Percentiles rank a stretch among this genome's conserved stretches.
These are phyloP conservation scores for Moxostoma hubbsi DNA, from an alignment of 2,797 vertebrate genomes.

Conservation along the genomic window DNA sequence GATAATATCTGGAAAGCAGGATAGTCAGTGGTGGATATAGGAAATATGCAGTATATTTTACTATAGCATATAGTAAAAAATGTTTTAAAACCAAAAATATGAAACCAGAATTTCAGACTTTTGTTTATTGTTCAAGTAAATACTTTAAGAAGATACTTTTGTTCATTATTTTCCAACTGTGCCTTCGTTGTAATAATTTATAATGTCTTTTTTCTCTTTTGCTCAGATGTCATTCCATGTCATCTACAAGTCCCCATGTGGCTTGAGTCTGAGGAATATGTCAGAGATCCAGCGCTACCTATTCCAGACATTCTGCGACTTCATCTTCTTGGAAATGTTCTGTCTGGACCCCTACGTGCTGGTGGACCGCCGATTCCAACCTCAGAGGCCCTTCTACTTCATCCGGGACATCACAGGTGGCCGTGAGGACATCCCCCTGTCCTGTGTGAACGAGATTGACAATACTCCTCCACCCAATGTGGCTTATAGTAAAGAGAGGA, in stretches of 20 bases:
- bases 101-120: too few relatives aligned
- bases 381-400: conserved; percentile 92
- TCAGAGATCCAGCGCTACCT: conserved; percentile 93
- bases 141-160: too few relatives aligned
- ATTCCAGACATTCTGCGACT: conserved; percentile 91
- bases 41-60: too few relatives aligned
- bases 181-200: too few relatives aligned
- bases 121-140: too few relatives aligned
- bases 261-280: conserved; percentile 95
- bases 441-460: conserved; percentile 98
- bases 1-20: too few relatives aligned
- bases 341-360: conserved; percentile 96
- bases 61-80: too few relatives aligned
- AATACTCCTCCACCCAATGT: conserved; percentile 88
- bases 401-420: conserved; percentile 91
- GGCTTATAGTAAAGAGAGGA: conserved; percentile 93
- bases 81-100: too few relatives aligned
- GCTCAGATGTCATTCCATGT: conserved; percentile 93
- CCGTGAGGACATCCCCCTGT: conserved; percentile 91
- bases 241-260: conserved; percentile 95
- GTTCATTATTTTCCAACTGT: too few relatives aligned
- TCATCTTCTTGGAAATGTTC: conserved; percentile 98
- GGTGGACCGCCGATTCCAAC: conserved; percentile 94
- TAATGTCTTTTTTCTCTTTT: not conserved
- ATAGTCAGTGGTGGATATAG: too few relatives aligned